Base-by-base conservation (phyloP, 2,888 invertebrate species). In the Heliconius charithonia region DNA sequence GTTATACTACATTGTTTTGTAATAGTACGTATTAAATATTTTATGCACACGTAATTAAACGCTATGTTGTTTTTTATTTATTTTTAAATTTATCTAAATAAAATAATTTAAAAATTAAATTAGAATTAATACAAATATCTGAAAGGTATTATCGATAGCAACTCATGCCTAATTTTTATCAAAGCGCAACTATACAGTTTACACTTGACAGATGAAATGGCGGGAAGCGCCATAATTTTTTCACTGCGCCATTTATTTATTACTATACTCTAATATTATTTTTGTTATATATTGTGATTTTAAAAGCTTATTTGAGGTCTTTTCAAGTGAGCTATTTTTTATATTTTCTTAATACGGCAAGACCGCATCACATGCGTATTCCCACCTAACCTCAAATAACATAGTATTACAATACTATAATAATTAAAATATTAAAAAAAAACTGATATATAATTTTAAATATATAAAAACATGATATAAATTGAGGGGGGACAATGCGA, bases 181-280 rank as follows among this genome's bases (percentile, higher is more conserved):
- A 79, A 80, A 81, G 80, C 80, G 74, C 73, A 51, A 22, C 67
- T 41, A 41, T 7, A 32, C 63, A 45, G 25, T 65, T 25, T 56
- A 62, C 77, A 77, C 81, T 79, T 84, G 82, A 80, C 84, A 84
- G 80, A 73, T 73, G 83, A 84, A 85, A 85, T 85, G 87, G 86
- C 87, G 87, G 87, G 86, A 87, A 79, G 56, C 80, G 71, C 82
- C 83, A 81, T 83, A 80, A 76, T 79, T 82, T 71, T 73, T 45
- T 67, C 79, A 41, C 70, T 27, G 25, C 22, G 66, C 16, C 66
- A 70, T 25, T 32, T 27, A 75, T 75, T 27, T 56, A 56, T 27
- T 32, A 56, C 32, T 12, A n/a, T n/a, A 56, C 22, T 10, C 22
- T 56, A 72, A 56, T 41, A 56, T n/a, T n/a, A 72, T 29, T 72